phyloP scores from a whole-genome alignment of 2,797 vertebrate species.

The Ptychobarbus kaznakovi region DNA sequence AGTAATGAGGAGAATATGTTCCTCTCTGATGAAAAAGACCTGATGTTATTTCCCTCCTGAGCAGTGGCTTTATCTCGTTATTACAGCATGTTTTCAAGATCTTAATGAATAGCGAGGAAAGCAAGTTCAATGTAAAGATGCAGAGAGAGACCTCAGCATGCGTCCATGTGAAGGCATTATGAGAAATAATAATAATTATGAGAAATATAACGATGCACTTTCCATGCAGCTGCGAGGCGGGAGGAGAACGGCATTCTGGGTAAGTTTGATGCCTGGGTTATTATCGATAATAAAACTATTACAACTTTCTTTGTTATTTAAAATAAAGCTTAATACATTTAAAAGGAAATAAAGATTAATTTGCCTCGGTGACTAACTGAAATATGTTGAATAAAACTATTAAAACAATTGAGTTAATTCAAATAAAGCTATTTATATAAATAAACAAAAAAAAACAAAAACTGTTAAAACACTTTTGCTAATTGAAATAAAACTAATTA shows the following conservation, averaged over 20 bases:
- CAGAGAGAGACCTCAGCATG: neutral
- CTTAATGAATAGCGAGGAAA: constrained; percentile 70
- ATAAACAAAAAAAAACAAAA: too few relatives aligned
- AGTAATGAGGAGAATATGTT: constrained; percentile 49
- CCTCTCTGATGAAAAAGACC: constrained; percentile 57
- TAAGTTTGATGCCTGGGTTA: neutral
- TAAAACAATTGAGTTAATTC: too few relatives aligned
- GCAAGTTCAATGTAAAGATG: constrained; percentile 48
- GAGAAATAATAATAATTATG: too few relatives aligned
- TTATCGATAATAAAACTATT: neutral
- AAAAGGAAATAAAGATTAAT: too few relatives aligned
- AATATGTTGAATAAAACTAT: too few relatives aligned
- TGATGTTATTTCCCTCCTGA: constrained; percentile 56
- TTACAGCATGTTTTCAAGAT: constrained; percentile 59
- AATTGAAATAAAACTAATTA: too few relatives aligned
- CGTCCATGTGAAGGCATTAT: neutral
- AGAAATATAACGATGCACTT: constrained; percentile 4
- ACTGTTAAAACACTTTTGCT: neutral
- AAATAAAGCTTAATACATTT: neutral
- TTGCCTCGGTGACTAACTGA: too few relatives aligned
- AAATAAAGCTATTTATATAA: too few relatives aligned
- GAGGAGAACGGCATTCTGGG: neutral
- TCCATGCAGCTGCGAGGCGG: neutral
- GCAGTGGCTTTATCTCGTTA: constrained; percentile 65
- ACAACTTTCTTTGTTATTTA: neutral